phyloP scores from a whole-genome alignment of 37 sponge, comb jelly and placozoan species.

The Petrosia ficiformis region DNA sequence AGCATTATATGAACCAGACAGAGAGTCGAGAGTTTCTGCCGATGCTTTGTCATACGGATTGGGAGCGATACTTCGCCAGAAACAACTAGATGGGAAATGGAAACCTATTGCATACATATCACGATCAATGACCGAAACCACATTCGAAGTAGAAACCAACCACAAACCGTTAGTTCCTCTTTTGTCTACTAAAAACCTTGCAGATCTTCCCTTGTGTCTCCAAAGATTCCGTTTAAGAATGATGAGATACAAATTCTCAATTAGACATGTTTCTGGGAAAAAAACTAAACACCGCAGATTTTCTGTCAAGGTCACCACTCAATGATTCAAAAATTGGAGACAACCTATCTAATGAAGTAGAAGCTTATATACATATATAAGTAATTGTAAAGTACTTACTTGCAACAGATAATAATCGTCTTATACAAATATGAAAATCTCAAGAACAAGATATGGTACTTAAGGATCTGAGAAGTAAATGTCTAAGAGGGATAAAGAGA shows the following conservation, averaged over 20 bases:
- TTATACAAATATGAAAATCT: too few relatives aligned
- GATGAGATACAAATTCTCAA: not conserved
- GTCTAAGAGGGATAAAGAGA: too few relatives aligned
- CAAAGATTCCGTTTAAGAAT: conserved; percentile 12
- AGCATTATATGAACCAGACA: not conserved
- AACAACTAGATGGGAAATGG: conserved; percentile 29
- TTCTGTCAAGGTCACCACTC: too few relatives aligned
- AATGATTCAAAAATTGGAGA: too few relatives aligned
- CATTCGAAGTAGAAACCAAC: conserved; percentile 23
- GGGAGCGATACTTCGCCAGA: conserved; percentile 22
- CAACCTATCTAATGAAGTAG: too few relatives aligned
- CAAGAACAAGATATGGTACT: too few relatives aligned
- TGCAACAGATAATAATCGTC: too few relatives aligned
- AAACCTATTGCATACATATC: not conserved
- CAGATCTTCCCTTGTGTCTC: conserved; percentile 19
- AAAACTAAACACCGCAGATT: too few relatives aligned
- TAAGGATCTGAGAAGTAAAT: too few relatives aligned
- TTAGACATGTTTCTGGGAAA: not conserved
- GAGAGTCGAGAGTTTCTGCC: conserved; percentile 1
- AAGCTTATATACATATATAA: too few relatives aligned
- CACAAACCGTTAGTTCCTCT: conserved; percentile 24
- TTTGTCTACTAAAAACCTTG: conserved; percentile 8
- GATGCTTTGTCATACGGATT: conserved; percentile 18
- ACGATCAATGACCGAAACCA: conserved; percentile 10
- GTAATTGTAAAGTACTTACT: too few relatives aligned